phyloP scores from a whole-genome alignment of 2,113 vertebrate genomes.

The Psilopogon haemacephalus region DNA sequence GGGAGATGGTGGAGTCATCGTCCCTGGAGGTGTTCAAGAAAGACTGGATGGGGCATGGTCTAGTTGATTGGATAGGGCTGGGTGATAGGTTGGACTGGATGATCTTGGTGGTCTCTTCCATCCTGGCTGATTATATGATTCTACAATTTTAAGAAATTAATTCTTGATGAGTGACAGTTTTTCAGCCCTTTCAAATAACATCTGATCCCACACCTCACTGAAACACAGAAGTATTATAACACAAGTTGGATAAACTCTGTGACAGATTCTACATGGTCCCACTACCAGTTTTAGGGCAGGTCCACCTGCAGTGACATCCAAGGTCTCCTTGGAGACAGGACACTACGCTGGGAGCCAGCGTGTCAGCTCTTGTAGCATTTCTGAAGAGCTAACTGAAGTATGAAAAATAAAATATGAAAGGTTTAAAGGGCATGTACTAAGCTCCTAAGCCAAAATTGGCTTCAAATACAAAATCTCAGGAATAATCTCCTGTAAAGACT shows the following conservation, averaged over 20 bases:
- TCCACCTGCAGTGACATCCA: neutral
- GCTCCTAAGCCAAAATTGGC: conserved; percentile 40
- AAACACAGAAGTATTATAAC: neutral
- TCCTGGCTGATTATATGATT: too few relatives aligned
- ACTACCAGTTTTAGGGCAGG: neutral
- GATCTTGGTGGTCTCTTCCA: too few relatives aligned
- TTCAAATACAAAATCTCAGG: neutral
- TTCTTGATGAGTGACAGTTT: neutral
- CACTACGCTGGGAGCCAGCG: neutral
- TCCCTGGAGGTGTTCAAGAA: too few relatives aligned
- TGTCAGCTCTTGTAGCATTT: neutral
- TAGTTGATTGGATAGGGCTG: too few relatives aligned
- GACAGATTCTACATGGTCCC: neutral
- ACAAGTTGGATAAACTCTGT: neutral
- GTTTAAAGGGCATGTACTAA: neutral
- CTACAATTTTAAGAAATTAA: neutral
- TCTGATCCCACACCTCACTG: neutral
- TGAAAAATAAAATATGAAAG: conserved; percentile 9
- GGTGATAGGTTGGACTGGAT: too few relatives aligned
- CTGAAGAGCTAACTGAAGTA: neutral
- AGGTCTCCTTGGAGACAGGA: neutral
- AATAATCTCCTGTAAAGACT: conserved; percentile 26
- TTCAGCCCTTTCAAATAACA: neutral
- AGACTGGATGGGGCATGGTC: too few relatives aligned
- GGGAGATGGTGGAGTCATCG: too few relatives aligned